phyloP scores from a whole-genome alignment of 2,113 vertebrate species.

The Bucco capensis region DNA sequence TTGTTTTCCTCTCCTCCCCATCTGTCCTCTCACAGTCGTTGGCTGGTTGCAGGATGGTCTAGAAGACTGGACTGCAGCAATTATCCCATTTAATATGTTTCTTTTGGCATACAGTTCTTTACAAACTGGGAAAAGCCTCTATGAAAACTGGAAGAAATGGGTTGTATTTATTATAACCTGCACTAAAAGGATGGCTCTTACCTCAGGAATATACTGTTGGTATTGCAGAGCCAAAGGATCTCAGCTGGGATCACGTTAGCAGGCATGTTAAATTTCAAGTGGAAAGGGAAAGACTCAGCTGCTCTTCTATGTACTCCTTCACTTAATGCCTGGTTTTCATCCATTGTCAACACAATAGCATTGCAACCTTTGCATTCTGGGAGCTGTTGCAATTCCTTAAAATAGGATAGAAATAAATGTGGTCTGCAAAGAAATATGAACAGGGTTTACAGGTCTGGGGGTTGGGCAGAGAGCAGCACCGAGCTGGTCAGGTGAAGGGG shows the following conservation, averaged over 20 bases:
- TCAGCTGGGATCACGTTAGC: neutral
- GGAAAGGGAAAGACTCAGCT: neutral
- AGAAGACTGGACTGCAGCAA: neutral
- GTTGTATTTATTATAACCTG: neutral
- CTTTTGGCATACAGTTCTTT: neutral
- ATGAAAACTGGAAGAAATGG: neutral
- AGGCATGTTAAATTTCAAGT: neutral
- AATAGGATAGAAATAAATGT: neutral
- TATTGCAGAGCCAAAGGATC: neutral
- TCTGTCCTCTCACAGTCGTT: neutral
- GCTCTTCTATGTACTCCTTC: neutral
- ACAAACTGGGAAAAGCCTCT: neutral
- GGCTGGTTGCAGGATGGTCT: neutral
- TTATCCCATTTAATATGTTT: neutral
- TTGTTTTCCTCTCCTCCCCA: neutral
- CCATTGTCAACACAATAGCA: neutral
- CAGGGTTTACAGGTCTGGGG: neutral
- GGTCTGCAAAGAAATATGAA: neutral
- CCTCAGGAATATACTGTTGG: neutral
- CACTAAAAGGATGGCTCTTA: neutral
- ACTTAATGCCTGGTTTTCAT: neutral
- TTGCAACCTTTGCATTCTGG: neutral
- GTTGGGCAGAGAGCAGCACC: neutral
- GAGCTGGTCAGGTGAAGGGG: neutral
- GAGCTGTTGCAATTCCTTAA: neutral